Base-by-base conservation (phyloP, 2,888 invertebrate genomes). In the Erebia ligea region DNA sequence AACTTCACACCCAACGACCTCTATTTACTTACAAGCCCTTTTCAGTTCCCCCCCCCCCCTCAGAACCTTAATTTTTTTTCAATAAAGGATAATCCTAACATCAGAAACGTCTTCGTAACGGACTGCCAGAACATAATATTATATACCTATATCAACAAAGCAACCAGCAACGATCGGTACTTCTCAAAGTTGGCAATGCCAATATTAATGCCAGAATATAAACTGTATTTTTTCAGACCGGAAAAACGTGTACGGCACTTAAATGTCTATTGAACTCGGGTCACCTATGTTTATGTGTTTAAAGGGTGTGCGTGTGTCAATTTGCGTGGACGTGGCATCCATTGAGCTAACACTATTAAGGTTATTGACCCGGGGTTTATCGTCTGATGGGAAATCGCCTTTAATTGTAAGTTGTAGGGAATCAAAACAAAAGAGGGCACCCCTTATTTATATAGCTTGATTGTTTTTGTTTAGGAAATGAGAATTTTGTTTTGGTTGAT, bases 231-330 rank as follows among this genome's bases (percentile, higher is more conserved):
- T 21, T 57, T 25, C 13, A 13, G 21, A 21, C 25, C 48, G n/a
- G 40, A 34, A 54, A 62, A 62, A 45, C 48, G 21, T 54, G 25
- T 17, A 34, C 34, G 63, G 15, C 5, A 64, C 34, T 45, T 15
- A 6, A 52, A 52, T 17, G 64, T 34, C 4, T 9, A 64, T 40
- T 64, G 64, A 17, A 40, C 64, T 17, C 40, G 69, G 15, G 54
- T 70, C 70, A 67, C n/a, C 67, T 64, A 52, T 73, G 65, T 73
- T 70, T 70, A 56, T 65, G 17, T 45, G 64, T 65, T 56, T 61
- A 66, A 65, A 73, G 70, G 70, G 70, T 58, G 66, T 61, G 62
- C 58, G 61, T 62, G 57, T 68, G 72, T 69, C 73, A 74, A 74
- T 72, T 70, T 74, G 70, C 34, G 56, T 48, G 63, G 57, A 57